phyloP scores from a whole-genome alignment of 2,113 vertebrate genomes.

The Sula dactylatra region DNA sequence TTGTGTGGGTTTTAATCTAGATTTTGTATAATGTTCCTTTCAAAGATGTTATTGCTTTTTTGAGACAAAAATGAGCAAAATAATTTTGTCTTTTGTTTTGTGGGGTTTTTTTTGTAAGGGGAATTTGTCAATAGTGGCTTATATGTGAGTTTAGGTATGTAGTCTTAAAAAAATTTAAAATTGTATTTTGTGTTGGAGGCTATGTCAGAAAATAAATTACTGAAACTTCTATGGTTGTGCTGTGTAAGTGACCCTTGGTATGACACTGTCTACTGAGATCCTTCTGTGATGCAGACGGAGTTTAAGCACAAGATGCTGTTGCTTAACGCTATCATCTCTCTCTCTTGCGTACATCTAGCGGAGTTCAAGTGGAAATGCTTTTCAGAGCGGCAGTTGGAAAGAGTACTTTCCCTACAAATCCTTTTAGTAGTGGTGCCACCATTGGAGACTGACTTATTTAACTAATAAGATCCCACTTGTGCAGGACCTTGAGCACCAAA shows the following conservation, averaged over 20 bases:
- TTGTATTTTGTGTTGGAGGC: background rate
- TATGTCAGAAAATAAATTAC: background rate
- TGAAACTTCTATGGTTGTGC: background rate
- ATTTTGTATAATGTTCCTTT: background rate
- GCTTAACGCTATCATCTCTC: background rate
- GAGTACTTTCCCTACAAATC: background rate
- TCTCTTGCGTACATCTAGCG: background rate
- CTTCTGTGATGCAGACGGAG: background rate
- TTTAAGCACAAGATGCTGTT: background rate
- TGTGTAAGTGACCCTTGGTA: background rate
- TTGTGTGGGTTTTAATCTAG: background rate
- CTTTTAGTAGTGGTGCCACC: background rate
- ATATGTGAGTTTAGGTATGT: background rate
- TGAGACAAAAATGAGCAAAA: background rate
- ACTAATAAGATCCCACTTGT: background rate
- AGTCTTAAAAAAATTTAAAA: background rate
- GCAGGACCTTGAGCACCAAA: background rate
- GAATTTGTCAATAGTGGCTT: background rate
- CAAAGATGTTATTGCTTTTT: background rate
- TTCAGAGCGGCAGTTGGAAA: background rate
- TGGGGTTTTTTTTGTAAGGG: background rate
- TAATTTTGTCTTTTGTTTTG: background rate
- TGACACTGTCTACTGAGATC: background rate
- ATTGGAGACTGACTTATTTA: background rate
- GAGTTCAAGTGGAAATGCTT: background rate